Conservation (phyloP, 1,140 invertebrate genomes). For the Lordiphosa stackelbergi region DNA sequence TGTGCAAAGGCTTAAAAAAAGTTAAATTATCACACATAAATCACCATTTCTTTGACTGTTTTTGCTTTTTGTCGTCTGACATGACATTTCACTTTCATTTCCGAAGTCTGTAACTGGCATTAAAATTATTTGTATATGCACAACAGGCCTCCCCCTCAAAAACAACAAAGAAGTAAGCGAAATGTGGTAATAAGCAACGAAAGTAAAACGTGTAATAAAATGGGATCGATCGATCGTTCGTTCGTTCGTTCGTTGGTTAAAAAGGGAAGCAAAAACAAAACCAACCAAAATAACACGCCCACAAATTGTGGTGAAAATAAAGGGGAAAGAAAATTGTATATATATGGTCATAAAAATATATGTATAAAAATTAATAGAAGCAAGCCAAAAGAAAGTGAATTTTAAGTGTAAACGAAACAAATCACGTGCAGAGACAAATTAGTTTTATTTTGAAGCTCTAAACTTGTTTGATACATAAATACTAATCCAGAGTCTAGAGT, state of each 20-base stretch:
- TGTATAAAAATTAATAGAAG: slow-evolving; percentile 21
- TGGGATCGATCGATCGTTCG: slow-evolving; percentile 49
- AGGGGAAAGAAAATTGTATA: slow-evolving; percentile 20
- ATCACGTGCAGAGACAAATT: slow-evolving; percentile 48
- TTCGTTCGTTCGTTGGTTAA: neutral
- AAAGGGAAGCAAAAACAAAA: slow-evolving; percentile 26
- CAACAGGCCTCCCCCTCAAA: neutral
- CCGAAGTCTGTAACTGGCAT: slow-evolving; percentile 69
- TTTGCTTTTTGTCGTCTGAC: slow-evolving; percentile 45
- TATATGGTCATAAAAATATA: slow-evolving; percentile 34
- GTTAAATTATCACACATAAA: slow-evolving; percentile 65
- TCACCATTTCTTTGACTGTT: slow-evolving; percentile 49
- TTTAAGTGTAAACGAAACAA: slow-evolving; percentile 40
- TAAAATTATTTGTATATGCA: slow-evolving; percentile 55
- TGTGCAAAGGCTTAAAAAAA: slow-evolving; percentile 28
- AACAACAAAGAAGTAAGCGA: neutral
- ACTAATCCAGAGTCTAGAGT: too few relatives aligned
- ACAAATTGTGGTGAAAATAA: slow-evolving; percentile 9
- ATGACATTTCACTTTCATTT: slow-evolving; percentile 75
- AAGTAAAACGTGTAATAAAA: slow-evolving; percentile 41
- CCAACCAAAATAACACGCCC: slow-evolving; percentile 27
- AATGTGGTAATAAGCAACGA: slow-evolving; percentile 31
- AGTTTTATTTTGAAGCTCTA: too few relatives aligned
- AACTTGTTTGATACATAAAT: too few relatives aligned
- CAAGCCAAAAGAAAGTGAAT: slow-evolving; percentile 55